A percentile compares a stretch with the other conserved stretches of the same genome.
phyloP scores from a whole-genome alignment of 1,140 invertebrate genomes.

The Formica exsecta region DNA sequence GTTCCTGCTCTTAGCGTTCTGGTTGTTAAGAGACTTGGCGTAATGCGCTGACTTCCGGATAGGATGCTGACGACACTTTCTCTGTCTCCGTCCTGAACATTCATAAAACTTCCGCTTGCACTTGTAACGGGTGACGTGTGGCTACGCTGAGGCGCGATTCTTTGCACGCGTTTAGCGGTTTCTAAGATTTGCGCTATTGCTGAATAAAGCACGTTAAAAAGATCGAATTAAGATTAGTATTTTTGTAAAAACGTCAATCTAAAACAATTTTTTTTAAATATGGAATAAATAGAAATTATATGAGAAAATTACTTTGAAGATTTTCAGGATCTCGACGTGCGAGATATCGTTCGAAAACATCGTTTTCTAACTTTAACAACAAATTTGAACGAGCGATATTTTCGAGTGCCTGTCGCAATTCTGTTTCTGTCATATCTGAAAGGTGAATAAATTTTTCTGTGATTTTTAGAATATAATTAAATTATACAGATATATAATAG shows the following conservation, averaged over 20 bases:
- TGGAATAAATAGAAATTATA: background rate
- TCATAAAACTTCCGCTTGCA: conserved; percentile 59
- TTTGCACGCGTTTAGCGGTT: conserved; percentile 64
- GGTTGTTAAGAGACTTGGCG: conserved; percentile 25
- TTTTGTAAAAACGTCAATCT: conserved; percentile 11
- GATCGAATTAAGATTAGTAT: background rate
- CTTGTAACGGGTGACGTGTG: conserved; percentile 58
- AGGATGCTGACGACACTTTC: conserved; percentile 31
- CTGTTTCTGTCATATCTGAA: conserved; percentile 73
- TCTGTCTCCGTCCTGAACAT: background rate
- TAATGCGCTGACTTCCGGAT: conserved; percentile 37
- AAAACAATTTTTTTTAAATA: background rate
- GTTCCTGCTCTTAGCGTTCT: background rate
- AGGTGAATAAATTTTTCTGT: background rate
- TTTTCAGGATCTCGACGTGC: conserved; percentile 72
- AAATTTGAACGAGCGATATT: conserved; percentile 65
- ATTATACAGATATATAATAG: background rate
- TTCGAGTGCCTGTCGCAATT: conserved; percentile 73
- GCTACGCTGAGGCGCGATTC: conserved; percentile 31
- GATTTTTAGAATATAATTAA: background rate
- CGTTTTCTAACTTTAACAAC: conserved; percentile 78
- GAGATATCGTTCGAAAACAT: conserved; percentile 79
- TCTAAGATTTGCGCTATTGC: conserved; percentile 73
- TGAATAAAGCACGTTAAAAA: conserved; percentile 42
- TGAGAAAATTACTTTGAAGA: conserved; percentile 70